Percentiles rank a stretch among this genome's conserved stretches.
Conservation (phyloP, 1,140 invertebrate genomes). For the Diabrotica virgifera region DNA sequence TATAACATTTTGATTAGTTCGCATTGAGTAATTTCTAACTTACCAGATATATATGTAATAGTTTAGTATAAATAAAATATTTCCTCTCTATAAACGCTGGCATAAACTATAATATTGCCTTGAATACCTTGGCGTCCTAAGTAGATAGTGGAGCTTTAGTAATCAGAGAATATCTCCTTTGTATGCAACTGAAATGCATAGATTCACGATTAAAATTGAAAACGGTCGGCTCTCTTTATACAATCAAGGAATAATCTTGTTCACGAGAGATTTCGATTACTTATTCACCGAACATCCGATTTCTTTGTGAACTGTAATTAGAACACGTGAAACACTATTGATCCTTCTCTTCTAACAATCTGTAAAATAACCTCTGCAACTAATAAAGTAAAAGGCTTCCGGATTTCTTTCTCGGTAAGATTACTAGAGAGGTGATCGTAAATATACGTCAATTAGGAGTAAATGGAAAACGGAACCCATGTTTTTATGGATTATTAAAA, state of each 20-base stretch:
- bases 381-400: neutral
- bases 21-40: too few relatives aligned
- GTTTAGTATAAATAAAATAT: too few relatives aligned
- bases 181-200: neutral
- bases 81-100: too few relatives aligned
- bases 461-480: neutral
- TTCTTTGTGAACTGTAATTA: conserved; percentile 3
- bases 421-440: neutral
- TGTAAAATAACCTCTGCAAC: neutral
- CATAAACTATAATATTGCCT: too few relatives aligned
- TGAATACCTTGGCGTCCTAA: too few relatives aligned
- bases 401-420: neutral
- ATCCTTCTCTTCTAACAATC: neutral
- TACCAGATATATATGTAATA: too few relatives aligned
- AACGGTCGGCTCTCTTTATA: neutral
- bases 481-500: neutral
- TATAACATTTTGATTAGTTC: too few relatives aligned
- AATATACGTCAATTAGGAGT: neutral
- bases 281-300: neutral
- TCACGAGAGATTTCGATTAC: neutral
- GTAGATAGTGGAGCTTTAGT: neutral
- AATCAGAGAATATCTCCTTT: neutral
- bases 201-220: neutral
- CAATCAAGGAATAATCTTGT: neutral
- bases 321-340: neutral